A percentile compares a stretch with the other conserved stretches of the same genome.
These are phyloP conservation scores for Crossaster papposus DNA, from an alignment of 53 echinoderm and acorn worm species.

Conservation along the genomic window DNA sequence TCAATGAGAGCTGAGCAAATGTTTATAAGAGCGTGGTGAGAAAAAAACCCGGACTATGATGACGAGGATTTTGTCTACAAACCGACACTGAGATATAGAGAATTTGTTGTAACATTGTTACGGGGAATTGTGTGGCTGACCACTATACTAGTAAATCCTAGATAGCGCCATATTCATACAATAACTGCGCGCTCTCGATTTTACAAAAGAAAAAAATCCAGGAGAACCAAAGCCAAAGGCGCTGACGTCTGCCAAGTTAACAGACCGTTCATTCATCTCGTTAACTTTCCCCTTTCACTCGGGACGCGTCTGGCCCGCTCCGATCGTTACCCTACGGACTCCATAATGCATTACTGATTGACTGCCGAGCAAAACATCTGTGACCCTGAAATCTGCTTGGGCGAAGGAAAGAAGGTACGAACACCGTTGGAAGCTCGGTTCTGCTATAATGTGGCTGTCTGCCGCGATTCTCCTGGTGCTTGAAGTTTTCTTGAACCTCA, in stretches of 20 bases:
- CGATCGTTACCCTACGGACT: background rate
- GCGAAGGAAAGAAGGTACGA: background rate
- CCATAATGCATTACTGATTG: slow-evolving; percentile 43
- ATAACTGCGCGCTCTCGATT: background rate
- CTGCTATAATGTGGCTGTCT: slow-evolving; percentile 39
- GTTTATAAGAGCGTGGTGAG: too few species aligned
- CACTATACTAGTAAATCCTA: too few species aligned
- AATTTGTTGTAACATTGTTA: too few species aligned
- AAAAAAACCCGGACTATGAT: too few species aligned
- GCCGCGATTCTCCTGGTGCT: background rate
- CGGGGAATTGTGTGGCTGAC: too few species aligned
- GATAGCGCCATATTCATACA: background rate
- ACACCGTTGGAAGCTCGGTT: background rate
- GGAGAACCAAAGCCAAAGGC: slow-evolving; percentile 24
- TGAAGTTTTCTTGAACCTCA: slow-evolving; percentile 23
- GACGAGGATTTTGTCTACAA: too few species aligned
- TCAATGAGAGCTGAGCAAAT: too few species aligned
- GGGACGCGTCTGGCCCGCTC: slow-evolving; percentile 2
- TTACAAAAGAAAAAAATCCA: background rate
- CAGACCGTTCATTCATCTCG: background rate
- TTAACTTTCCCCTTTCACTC: slow-evolving; percentile 17
- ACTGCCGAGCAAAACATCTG: background rate
- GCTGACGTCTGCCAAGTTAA: slow-evolving; percentile 46
- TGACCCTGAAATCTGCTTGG: background rate
- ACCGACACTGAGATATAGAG: too few species aligned